Conservation (phyloP, 2,113 vertebrate genomes). For the Phalacrocorax brasilianus region DNA sequence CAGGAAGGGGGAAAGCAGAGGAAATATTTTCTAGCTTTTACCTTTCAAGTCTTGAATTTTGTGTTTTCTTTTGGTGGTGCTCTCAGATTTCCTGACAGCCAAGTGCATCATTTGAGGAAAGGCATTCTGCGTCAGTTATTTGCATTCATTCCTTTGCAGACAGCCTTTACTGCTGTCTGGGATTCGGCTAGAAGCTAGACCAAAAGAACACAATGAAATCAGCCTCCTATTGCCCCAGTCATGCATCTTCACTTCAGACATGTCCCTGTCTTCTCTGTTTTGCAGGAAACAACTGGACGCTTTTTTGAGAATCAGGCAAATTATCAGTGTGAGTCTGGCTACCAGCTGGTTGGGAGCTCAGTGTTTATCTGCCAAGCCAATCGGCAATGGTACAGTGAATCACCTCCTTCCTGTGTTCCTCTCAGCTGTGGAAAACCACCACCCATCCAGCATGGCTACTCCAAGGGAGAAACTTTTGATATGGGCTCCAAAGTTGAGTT, state of each 20-base stretch:
- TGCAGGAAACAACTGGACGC: slow-evolving; percentile 76
- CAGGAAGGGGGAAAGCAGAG: background rate
- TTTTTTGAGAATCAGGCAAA: slow-evolving; percentile 84
- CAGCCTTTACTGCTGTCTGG: background rate
- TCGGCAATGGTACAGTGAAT: slow-evolving; percentile 88
- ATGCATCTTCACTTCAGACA: background rate
- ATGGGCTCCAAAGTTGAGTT: slow-evolving; percentile 89
- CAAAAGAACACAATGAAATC: background rate
- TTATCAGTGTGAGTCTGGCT: slow-evolving; percentile 87
- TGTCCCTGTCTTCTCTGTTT: slow-evolving; percentile 6
- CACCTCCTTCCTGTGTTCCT: slow-evolving; percentile 82
- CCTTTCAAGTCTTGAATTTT: background rate
- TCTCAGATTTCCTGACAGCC: background rate
- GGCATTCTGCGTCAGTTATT: background rate
- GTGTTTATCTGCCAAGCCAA: slow-evolving; percentile 89
- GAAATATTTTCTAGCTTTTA: background rate
- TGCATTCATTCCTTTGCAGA: background rate
- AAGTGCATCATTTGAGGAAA: background rate
- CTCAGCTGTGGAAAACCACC: slow-evolving; percentile 88
- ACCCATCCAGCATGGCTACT: slow-evolving; percentile 79
- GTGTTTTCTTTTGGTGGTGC: background rate
- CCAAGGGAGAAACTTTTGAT: slow-evolving; percentile 83
- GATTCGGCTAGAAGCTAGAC: background rate
- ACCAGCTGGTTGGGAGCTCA: slow-evolving; percentile 78
- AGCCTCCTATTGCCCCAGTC: background rate